Evolutionary conservation across 2,113 vertebrate species (phyloP), one percentile per base, ranked within the genome.

Genomic region (Muntiacus muntjak): DNA sequence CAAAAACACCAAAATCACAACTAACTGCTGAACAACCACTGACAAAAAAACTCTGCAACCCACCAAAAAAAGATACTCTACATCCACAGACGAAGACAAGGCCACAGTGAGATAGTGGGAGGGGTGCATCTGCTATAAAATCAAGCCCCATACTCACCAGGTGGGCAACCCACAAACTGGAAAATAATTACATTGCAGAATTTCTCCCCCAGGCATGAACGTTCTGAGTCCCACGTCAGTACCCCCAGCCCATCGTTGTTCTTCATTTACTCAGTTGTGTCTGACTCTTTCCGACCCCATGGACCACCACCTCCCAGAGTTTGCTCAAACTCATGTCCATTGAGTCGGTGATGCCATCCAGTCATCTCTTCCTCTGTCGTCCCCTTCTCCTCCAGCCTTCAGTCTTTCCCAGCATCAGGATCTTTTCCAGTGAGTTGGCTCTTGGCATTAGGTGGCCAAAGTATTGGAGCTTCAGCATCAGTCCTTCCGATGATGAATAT

Each of bases 291-390:
- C n/a, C 1, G 2, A 1, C 67, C 67, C 19, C 19, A 6, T 12
- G 67, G 19, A 40, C 67, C 19, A 23, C n/a, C 17, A 0, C 19
- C 67, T 74, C 67, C 67, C 36, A 36, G 67, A 74, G 36, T 40
- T 40, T 74, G 1, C 21, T 25, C 67, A 74, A 40, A 74, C 19
- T 40, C 67, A 11, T 40, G 36, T 25, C 10, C 67, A 40, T 40
- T 40, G 67, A 74, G 36, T 74, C 5, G 0, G 17, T 10, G n/a
- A 71, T 67, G 33, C 64, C 64, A 36, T 36, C 64, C 64, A n/a
- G 7, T 0, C 17, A 71, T 36, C 9, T 1, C 1, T 2, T 36
- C 17, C 2, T 21, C n/a, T 71, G 9, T 71, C 0, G 0, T 36
- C n/a, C 64, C 9, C 9, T 36, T 71, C 64, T 67, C 64, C 64